Conservation (phyloP, 1,140 invertebrate species). For the Planococcus citri region DNA sequence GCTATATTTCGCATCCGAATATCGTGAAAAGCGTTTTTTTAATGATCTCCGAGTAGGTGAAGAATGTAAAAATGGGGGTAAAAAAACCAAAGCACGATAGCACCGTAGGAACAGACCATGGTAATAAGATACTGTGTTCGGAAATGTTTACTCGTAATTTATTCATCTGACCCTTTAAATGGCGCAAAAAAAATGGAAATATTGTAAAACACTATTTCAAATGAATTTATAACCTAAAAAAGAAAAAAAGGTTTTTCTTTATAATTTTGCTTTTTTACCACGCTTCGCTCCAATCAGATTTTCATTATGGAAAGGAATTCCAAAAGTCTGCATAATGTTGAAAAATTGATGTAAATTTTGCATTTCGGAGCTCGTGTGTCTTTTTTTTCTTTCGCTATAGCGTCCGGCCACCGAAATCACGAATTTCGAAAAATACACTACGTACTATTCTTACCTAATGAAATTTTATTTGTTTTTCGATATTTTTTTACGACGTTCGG, state of each 20-base stretch:
- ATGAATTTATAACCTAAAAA: neutral
- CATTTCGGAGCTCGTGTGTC: neutral
- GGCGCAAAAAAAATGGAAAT: conserved; percentile 5
- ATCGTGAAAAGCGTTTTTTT: conserved; percentile 1
- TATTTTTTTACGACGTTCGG: no score
- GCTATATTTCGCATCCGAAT: neutral
- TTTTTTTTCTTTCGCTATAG: neutral
- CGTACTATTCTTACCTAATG: neutral
- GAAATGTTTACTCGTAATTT: conserved; percentile 7
- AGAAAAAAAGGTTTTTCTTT: neutral
- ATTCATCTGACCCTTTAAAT: conserved; percentile 7
- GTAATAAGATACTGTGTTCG: neutral
- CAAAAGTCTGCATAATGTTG: conserved; percentile 6
- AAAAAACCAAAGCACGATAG: neutral
- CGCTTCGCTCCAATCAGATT: conserved; percentile 5
- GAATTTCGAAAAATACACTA: neutral
- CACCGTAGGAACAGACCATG: neutral
- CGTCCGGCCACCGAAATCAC: neutral
- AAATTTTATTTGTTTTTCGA: neutral
- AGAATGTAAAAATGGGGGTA: neutral
- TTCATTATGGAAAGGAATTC: conserved; percentile 3
- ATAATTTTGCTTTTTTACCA: neutral
- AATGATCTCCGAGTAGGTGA: neutral
- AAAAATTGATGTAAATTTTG: neutral
- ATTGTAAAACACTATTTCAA: neutral